These are phyloP conservation scores for Sitobion miscanthi DNA, from an alignment of 1,140 invertebrate species.

Conservation along the genomic window DNA sequence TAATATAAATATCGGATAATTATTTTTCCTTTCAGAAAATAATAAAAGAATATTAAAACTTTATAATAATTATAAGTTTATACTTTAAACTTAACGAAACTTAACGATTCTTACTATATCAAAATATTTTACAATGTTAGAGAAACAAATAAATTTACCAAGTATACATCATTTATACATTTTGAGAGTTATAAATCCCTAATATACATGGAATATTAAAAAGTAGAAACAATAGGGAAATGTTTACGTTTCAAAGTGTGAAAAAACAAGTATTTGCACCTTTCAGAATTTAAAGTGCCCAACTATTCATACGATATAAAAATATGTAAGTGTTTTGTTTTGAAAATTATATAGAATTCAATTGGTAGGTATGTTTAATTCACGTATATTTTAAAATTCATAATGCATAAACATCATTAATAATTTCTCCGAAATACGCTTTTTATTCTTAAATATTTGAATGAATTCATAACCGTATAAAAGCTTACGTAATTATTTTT, in stretches of 20 bases:
- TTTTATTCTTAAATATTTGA: neutral
- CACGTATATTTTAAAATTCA: too few relatives aligned
- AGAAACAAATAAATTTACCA: neutral
- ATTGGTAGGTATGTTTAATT: too few relatives aligned
- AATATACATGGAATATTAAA: neutral
- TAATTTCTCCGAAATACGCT: neutral
- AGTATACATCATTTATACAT: too few relatives aligned
- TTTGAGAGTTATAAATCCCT: neutral
- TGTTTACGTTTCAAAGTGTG: neutral
- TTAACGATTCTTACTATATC: neutral
- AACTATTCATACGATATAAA: neutral
- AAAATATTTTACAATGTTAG: neutral
- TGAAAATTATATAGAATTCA: too few relatives aligned
- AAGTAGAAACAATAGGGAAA: neutral
- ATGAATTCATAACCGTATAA: neutral
- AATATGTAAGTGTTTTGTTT: neutral
- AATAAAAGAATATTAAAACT: too few relatives aligned
- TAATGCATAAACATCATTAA: neutral
- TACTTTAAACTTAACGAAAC: too few relatives aligned
- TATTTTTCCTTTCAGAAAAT: too few relatives aligned
- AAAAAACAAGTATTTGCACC: neutral
- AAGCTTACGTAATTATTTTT: neutral
- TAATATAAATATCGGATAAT: neutral
- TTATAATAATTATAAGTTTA: too few relatives aligned
- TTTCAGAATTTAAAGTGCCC: neutral